phyloP scores from a whole-genome alignment of 2,888 invertebrate species.

The Nesidiocoris tenuis region DNA sequence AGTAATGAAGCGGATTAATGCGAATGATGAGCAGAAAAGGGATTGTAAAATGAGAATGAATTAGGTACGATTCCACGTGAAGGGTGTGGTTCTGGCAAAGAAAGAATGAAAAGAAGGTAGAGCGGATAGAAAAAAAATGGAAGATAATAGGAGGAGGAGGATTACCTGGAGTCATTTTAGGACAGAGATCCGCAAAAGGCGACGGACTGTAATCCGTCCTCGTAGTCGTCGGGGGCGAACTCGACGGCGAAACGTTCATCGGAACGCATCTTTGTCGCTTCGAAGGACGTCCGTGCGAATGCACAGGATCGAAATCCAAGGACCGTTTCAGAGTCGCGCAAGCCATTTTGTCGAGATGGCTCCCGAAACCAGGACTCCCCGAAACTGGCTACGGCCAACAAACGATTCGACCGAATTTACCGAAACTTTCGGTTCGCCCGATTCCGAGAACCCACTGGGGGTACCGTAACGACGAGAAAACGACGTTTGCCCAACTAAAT shows the following conservation, averaged over 20 bases:
- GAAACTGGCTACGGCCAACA: not conserved
- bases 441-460: not conserved
- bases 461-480: not conserved
- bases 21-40: too few relatives aligned
- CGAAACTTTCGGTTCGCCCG: not conserved
- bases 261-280: constrained; percentile 90
- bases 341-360: constrained; percentile 68
- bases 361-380: not conserved
- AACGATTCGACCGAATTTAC: not conserved
- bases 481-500: not conserved
- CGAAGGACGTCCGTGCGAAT: constrained; percentile 77
- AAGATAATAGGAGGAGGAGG: not conserved
- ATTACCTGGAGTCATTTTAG: constrained; percentile 86
- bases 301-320: constrained; percentile 89
- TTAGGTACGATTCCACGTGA: too few relatives aligned
- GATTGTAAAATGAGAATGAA: too few relatives aligned
- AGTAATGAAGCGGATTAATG: too few relatives aligned
- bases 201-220: constrained; percentile 59
- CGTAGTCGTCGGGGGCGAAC: constrained; percentile 54
- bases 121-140: not conserved
- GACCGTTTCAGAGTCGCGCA: constrained; percentile 95
- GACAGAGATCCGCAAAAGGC: constrained; percentile 78
- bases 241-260: constrained; percentile 67
- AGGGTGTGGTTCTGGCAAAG: not conserved
- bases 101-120: constrained; percentile 3